Evolutionary conservation across 2,797 vertebrate genomes (phyloP), one percentile per base, ranked within the genome.

Genomic region (Synanceia verrucosa): DNA sequence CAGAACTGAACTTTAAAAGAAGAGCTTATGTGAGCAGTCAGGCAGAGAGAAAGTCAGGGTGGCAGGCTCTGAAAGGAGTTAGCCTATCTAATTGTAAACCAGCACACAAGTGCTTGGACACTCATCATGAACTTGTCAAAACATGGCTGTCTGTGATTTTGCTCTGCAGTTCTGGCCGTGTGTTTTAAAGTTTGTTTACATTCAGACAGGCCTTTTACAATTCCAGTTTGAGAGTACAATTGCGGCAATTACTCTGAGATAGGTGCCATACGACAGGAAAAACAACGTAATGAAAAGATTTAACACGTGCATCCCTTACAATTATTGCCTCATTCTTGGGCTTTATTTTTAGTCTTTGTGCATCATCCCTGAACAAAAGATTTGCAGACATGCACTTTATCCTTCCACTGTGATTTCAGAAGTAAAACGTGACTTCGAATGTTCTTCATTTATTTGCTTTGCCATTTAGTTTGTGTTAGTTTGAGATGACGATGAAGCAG

Each of bases 191-290:
- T 94, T 64, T 95, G 93, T 96, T 96, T 96, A 95, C 92, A 91
- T 93, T 92, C 61, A 80, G 74, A 79, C 83, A 44, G 62, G 86
- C 89, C 87, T 75, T 89, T 89, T 73, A 73, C 73, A 73, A 81
- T 86, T 92, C 88, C 91, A 92, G 88, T 95, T 93, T 86, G 91
- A 84, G 93, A 86, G 91, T 87, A 93, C 94, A 94, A 95, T 94
- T 94, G 93, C 89, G 92, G 94, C 95, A 96, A 96, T 96, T 96
- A 94, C 93, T 93, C 90, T 82, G 78, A 93, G 93, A 95, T 72
- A 82, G 88, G 81, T 87, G 68, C 65, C 90, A 93, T 47, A 26
- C 72, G 95, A 94, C 94, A 94, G 92, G 89, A 94, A 90, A 94
- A 95, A 94, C 90, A 94, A 91, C 90, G 92, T 92, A 68, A 94